Evolutionary conservation across 2,888 invertebrate genomes (phyloP).

Genomic region (Pilophorus perplexus): DNA sequence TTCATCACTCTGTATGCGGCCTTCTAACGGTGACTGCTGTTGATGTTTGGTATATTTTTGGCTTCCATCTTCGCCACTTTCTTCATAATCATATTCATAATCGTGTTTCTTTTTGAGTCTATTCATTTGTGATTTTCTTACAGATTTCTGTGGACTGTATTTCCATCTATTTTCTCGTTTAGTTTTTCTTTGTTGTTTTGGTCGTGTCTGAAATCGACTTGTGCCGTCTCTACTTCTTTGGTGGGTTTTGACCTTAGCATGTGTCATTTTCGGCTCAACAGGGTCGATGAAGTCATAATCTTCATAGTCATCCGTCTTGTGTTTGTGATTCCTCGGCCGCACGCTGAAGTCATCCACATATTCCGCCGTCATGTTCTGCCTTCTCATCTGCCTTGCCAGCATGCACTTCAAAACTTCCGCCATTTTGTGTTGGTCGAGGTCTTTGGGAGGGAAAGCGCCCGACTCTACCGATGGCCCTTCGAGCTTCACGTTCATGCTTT

Average conservation of each 20-base stretch:
- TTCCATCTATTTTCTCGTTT: not conserved
- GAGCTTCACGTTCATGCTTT: not conserved
- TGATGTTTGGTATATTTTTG: no score
- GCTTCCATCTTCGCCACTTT: not conserved
- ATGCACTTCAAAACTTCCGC: slow-evolving; percentile 14
- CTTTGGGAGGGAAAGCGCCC: slow-evolving; percentile 3
- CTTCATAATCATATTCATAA: slow-evolving; percentile 18
- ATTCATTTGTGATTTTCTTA: not conserved
- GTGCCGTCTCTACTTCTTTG: no score
- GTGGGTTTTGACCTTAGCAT: no score
- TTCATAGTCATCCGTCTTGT: not conserved
- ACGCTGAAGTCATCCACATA: not conserved
- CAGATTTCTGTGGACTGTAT: not conserved
- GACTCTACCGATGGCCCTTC: not conserved
- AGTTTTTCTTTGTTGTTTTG: no score
- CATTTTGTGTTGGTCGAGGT: not conserved
- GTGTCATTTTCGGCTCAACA: not conserved
- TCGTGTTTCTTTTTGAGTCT: not conserved
- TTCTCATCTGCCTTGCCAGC: not conserved
- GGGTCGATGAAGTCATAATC: slow-evolving; percentile 19
- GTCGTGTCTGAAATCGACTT: no score
- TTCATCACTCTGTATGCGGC: not conserved
- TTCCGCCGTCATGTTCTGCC: no score
- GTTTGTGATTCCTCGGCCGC: not conserved
- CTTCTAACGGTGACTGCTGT: not conserved